Base-by-base conservation (phyloP, 2,888 invertebrate genomes). In the Conops quadrifasciatus region DNA sequence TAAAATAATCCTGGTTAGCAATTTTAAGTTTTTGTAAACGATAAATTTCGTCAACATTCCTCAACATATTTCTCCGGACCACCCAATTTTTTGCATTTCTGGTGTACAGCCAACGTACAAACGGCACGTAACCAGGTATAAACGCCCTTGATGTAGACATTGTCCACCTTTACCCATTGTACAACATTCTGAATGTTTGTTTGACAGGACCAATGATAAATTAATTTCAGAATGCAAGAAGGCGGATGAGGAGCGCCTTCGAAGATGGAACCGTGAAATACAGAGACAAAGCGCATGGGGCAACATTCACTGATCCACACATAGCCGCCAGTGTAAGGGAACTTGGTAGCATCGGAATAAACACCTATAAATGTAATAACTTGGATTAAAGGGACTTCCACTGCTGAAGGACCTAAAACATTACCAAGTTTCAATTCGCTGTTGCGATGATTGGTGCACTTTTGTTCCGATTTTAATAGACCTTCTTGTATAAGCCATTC, bases 171-270 rank as follows among this genome's bases (percentile, higher is more conserved):
- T 0, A 95, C 95, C 96, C 95, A 96, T 74, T 94, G 93, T 0
- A 94, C 91, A 0, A 95, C 94, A 80, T 95, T 96, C 77, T 93
- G 92, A 0, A 95, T 93, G 75, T 93, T 94, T 0, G 96, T 95
- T 83, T 96, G 95, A 77, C 95, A 95, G 0, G 94, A 90, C 96
- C 96, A 96, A 83, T 95, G 95, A 85, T 96, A 96, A 67, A 96
- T 89, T 0, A 96, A 87, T 79, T 95, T 95, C 0, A 96, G 86
- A 11, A 95, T 87, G 0, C 93, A 92, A 47, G 92, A 92, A 0
- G 96, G 95, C 0, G 94, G 92, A 85, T 95, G 93, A 0, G 93
- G 92, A 1, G 94, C 92, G 0, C 93, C 93, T 85, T 95, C 95
- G 80, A 95, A 96, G 67, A 96, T 88, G 0, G 95, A 95, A 36